These are phyloP conservation scores for Tortricodes alternella DNA, from an alignment of 2,888 invertebrate species.

Conservation along the genomic window DNA sequence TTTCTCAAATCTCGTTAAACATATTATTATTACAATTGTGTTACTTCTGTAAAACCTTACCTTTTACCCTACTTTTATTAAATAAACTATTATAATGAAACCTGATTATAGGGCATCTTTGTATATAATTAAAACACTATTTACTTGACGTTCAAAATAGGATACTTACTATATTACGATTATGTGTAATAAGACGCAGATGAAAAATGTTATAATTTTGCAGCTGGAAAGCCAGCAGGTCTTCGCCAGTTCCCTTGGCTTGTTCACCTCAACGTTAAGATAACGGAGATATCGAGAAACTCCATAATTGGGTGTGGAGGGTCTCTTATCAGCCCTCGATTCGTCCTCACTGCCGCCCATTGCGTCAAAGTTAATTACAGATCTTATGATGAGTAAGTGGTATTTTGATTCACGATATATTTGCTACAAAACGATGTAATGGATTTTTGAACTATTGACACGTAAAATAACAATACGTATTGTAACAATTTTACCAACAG, in stretches of 20 bases:
- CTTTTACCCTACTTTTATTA: no score
- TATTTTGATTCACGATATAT: no score
- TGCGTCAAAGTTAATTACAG: conserved; percentile 1
- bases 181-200: not conserved
- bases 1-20: no score
- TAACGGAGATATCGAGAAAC: not conserved
- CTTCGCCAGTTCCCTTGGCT: conserved; percentile 21
- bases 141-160: no score
- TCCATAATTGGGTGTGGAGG: conserved; percentile 6
- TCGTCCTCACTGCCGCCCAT: conserved; percentile 22
- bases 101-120: no score
- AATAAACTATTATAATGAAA: no score
- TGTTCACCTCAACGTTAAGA: conserved; percentile 2
- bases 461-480: no score
- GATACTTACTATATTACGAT: not conserved
- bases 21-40: no score
- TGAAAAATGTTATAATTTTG: not conserved
- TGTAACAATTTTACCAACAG: not conserved
- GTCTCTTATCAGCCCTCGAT: conserved; percentile 16
- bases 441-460: not conserved
- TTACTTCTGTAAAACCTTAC: no score
- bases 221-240: conserved; percentile 12
- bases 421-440: not conserved
- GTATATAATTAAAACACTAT: no score
- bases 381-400: conserved; percentile 16